Base-by-base conservation (phyloP, 2,888 invertebrate genomes). In the Busseola fusca region DNA sequence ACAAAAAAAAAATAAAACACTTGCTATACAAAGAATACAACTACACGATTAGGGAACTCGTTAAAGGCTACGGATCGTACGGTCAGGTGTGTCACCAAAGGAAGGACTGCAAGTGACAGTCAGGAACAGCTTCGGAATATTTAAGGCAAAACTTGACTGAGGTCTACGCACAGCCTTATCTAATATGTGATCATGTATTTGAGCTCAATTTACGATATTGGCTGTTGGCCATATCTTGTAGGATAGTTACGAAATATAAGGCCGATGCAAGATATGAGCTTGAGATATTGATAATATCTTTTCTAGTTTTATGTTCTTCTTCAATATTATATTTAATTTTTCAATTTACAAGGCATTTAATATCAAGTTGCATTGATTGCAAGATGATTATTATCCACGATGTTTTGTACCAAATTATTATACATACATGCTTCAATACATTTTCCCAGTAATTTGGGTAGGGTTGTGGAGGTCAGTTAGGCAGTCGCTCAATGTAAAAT, bases 201-300 rank as follows among this genome's bases (percentile, higher is more conserved):
- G 83, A 64, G 52, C 76, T 83, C 81, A 74, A 83, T 83, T 69
- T 34, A 52, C 34, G 30, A 5, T 74, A 80, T 70, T 25, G 60
- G 12, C 37, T 64, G 30, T 37, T 67, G 59, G 48, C 62, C 14
- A 67, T 69, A 79, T 75, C 67, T 76, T 76, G 14, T 62, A 27
- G 30, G n/a, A 10, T 64, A 50, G 56, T 80, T 71, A 40, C 48
- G 71, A 83, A 76, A 80, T 76, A 1, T 68, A 0, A 30, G 16
- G 0, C 34, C 66, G 57, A 62, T 64, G 60, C 62, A 74, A 74
- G 66, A 60, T 65, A 68, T 63, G 16, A 67, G 52, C 64, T 63
- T 64, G 7, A 57, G 10, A 60, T 57, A 21, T 50, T 1, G n/a
- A 30, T 40, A 57, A 58, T 58, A 72, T 78, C 9, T 25, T 34